Percentiles rank a stretch among this genome's conserved stretches.
These are phyloP conservation scores for Sinosuthora webbiana DNA, from an alignment of 2,113 vertebrate species.

Conservation along the genomic window DNA sequence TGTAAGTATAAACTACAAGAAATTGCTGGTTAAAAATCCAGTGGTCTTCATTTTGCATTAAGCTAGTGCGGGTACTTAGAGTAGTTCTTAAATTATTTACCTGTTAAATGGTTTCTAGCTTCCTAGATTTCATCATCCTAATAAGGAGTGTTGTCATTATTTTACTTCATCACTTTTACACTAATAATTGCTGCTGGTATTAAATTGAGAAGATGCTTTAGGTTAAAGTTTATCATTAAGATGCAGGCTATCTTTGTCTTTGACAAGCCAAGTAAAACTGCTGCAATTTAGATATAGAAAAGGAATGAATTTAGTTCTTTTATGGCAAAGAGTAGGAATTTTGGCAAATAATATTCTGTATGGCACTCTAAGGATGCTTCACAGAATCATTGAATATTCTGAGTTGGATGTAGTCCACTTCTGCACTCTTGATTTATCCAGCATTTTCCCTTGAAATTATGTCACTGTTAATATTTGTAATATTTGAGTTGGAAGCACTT, in stretches of 20 bases:
- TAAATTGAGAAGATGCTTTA: background rate
- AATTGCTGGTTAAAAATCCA: background rate
- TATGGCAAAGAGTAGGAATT: background rate
- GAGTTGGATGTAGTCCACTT: background rate
- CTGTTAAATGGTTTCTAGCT: background rate
- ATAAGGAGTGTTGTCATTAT: background rate
- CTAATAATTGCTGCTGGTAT: background rate
- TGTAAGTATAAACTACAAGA: background rate
- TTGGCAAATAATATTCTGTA: background rate
- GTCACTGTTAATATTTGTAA: background rate
- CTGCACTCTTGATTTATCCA: background rate
- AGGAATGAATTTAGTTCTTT: background rate
- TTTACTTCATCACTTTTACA: background rate
- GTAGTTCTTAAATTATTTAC: background rate
- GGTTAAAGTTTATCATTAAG: background rate
- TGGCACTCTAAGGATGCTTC: background rate
- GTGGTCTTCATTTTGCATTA: background rate
- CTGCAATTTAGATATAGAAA: background rate
- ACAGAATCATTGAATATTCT: background rate
- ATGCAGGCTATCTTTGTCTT: background rate
- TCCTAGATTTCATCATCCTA: background rate
- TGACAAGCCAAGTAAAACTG: background rate
- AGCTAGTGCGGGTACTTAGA: background rate
- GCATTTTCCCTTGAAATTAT: background rate
- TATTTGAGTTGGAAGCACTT: background rate